Evolutionary conservation across 2,888 invertebrate genomes (phyloP).

Genomic region (Morpho deidamia): DNA sequence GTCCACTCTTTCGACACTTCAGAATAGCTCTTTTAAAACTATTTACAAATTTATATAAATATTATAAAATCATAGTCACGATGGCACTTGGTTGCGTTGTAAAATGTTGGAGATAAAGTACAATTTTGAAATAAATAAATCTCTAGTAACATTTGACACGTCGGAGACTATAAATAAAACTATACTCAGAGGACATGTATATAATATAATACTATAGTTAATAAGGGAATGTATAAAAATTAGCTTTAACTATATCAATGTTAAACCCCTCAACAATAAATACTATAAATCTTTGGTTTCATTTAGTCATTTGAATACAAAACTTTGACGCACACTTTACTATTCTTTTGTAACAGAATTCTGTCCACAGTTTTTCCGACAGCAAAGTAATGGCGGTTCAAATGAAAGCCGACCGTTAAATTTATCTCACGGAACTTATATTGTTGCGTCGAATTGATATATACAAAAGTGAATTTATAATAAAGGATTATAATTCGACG

Average conservation of each 20-base stretch:
- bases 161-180: slow-evolving; percentile 34
- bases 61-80: slow-evolving; percentile 66
- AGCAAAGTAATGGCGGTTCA: slow-evolving; percentile 12
- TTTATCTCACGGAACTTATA: not conserved
- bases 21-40: slow-evolving; percentile 46
- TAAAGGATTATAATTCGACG: too few species aligned
- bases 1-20: slow-evolving; percentile 50
- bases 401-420: not conserved
- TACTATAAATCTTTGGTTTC: slow-evolving; percentile 76
- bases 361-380: not conserved
- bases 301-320: slow-evolving; percentile 66
- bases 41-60: slow-evolving; percentile 63
- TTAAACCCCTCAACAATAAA: slow-evolving; percentile 69
- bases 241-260: slow-evolving; percentile 62
- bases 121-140: slow-evolving; percentile 37
- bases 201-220: slow-evolving; percentile 28
- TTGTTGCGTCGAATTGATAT: not conserved
- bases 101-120: slow-evolving; percentile 44
- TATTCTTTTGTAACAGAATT: not conserved
- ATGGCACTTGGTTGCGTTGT: slow-evolving; percentile 75
- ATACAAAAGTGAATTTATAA: not conserved
- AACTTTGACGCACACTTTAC: slow-evolving; percentile 35
- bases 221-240: slow-evolving; percentile 67
- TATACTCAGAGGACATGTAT: slow-evolving; percentile 18
- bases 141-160: slow-evolving; percentile 36